Evolutionary conservation across 2,113 vertebrate species (phyloP).

Genomic region (Nycticorax nycticorax): DNA sequence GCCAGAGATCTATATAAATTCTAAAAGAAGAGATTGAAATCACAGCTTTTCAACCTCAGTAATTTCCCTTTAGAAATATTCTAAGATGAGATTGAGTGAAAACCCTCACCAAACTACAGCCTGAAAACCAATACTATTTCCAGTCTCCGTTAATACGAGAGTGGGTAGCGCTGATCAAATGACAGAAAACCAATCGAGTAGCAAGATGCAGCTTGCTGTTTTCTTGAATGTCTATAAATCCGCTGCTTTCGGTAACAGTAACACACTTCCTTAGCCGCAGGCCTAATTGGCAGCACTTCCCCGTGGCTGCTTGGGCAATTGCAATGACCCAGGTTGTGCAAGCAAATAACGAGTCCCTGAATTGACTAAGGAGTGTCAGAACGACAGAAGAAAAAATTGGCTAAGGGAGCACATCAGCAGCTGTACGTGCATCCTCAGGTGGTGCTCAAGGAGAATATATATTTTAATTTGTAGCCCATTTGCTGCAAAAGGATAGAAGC

Average conservation of each 20-base stretch:
- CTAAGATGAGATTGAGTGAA: not conserved
- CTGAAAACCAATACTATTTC: not conserved
- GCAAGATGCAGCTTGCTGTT: not conserved
- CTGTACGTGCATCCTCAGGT: conserved; percentile 4
- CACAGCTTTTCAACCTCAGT: not conserved
- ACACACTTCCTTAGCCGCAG: not conserved
- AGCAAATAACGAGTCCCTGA: not conserved
- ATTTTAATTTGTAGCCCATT: conserved; percentile 65
- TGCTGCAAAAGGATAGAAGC: conserved; percentile 32
- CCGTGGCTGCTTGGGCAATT: not conserved
- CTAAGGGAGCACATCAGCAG: not conserved
- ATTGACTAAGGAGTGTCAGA: not conserved
- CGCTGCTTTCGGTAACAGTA: not conserved
- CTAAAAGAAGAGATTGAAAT: not conserved
- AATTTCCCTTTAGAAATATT: not conserved
- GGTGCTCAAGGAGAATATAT: conserved; percentile 18
- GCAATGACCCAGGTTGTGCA: not conserved
- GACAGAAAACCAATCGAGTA: not conserved
- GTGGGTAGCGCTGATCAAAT: not conserved
- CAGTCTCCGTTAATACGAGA: not conserved
- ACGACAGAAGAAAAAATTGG: not conserved
- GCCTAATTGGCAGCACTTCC: not conserved
- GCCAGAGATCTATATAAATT: not conserved
- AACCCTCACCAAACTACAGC: not conserved
- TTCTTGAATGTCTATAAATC: not conserved